Evolutionary conservation across 2,888 invertebrate genomes (phyloP), one percentile per base, ranked within the genome.

Genomic region (Apamea sordens): DNA sequence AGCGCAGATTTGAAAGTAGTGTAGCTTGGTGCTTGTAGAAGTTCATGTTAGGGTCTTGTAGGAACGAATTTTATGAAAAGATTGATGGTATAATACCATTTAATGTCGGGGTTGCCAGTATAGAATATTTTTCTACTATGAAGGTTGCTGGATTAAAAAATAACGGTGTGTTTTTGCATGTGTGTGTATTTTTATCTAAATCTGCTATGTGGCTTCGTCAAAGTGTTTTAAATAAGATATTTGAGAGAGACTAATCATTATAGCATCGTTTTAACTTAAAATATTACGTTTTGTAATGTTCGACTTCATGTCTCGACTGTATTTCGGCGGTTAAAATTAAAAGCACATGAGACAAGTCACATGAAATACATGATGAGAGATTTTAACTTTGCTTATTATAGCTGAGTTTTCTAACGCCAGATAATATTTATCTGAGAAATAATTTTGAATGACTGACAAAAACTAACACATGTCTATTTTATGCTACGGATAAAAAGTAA

Each of bases 1-100:
- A 72, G 69, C 32, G 79, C 76, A 77, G 72, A 79, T 81, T 74
- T 53, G 87, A 86, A 78, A 77, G 87, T 92, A 91, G 90, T 87
- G 89, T 92, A 90, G 93, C 91, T 93, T 93, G 93, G 93, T 93
- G 93, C 93, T 93, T 93, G 80, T 89, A 89, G 88, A 67, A 50
- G 83, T 88, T 83, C 86, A 84, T 88, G 88, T 83, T 85, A 85
- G 87, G 87, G 82, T 87, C 36, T 80, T 80, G 76, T 86, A 83
- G 75, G 64, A 77, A 78, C 7, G 80, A 78, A 68, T 76, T 82
- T 44, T 78, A 64, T 56, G 44, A 72, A 79, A 79, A 77, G 36
- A 72, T 73, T 28, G 13, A 70, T 70, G 71, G 68, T 81, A 24
- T 24, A 2, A 10, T 36, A 36, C 53, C 10, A 70, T 70, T 53